Evolutionary conservation across 2,888 invertebrate genomes (phyloP).

Genomic region (Belgica antarctica): DNA sequence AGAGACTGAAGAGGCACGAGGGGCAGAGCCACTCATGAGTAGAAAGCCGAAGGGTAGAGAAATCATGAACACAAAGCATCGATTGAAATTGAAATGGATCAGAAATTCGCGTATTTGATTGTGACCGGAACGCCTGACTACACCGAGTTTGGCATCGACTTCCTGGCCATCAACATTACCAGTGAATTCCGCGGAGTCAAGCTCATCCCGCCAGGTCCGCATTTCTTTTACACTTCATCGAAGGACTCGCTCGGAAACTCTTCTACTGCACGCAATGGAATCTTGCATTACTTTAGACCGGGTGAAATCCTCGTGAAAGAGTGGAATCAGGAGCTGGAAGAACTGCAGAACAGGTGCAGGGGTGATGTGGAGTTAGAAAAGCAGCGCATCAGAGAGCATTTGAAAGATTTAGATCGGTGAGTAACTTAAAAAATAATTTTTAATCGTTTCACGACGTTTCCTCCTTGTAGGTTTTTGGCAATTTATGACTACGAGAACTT

Average conservation of each 20-base stretch:
- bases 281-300: slow-evolving; percentile 78
- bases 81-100: slow-evolving; percentile 55
- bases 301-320: slow-evolving; percentile 81
- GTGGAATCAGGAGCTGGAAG: slow-evolving; percentile 80
- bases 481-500: slow-evolving; percentile 89
- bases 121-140: slow-evolving; percentile 83
- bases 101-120: slow-evolving; percentile 75
- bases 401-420: slow-evolving; percentile 50
- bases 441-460: background rate
- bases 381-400: slow-evolving; percentile 50
- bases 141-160: slow-evolving; percentile 96
- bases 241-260: slow-evolving; percentile 63
- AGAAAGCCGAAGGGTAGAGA: too few species aligned
- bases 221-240: slow-evolving; percentile 86
- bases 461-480: slow-evolving; percentile 64
- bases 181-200: slow-evolving; percentile 86
- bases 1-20: too few species aligned
- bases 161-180: slow-evolving; percentile 84
- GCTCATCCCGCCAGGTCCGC: slow-evolving; percentile 97
- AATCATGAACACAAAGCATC: too few species aligned
- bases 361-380: slow-evolving; percentile 55
- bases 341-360: slow-evolving; percentile 57
- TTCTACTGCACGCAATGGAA: slow-evolving; percentile 76
- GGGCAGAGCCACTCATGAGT: too few species aligned
- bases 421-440: background rate